Evolutionary conservation across 2,888 invertebrate species (phyloP).

Genomic region (Eutolmus rufibarbis): DNA sequence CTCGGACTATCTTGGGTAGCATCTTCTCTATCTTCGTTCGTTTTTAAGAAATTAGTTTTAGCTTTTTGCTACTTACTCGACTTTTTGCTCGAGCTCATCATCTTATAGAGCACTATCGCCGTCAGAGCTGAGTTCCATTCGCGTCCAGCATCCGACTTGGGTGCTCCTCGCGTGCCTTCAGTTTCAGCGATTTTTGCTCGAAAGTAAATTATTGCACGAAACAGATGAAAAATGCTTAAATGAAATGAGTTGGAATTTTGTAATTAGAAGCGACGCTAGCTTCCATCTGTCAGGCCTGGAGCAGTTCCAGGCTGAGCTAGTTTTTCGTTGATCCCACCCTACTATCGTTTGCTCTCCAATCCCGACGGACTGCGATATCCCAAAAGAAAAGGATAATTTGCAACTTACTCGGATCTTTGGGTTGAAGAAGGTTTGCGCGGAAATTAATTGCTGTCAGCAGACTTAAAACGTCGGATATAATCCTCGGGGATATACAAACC

Average conservation of each 20-base stretch:
- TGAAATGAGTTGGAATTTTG: conserved; percentile 20
- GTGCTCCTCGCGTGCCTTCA: not conserved
- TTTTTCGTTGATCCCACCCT: not conserved
- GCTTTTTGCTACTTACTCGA: not conserved
- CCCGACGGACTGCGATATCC: too few species aligned
- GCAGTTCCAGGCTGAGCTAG: not conserved
- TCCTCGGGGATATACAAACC: not conserved
- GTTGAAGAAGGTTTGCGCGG: not conserved
- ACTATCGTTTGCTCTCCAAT: not conserved
- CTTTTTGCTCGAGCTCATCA: not conserved
- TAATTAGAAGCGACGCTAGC: conserved; percentile 18
- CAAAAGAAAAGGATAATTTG: not conserved
- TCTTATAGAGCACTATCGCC: not conserved
- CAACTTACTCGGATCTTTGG: not conserved
- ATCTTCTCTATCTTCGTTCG: not conserved
- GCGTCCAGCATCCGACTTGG: not conserved
- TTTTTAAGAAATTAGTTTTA: not conserved
- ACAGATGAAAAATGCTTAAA: conserved; percentile 29
- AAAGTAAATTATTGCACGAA: conserved; percentile 37
- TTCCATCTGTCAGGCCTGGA: not conserved
- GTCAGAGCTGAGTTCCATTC: not conserved
- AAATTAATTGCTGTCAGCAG: not conserved
- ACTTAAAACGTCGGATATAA: not conserved
- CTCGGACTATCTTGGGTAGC: not conserved
- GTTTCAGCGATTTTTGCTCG: conserved; percentile 14